These are phyloP conservation scores for Passer domesticus DNA, from an alignment of 2,113 vertebrate species.

Conservation along the genomic window DNA sequence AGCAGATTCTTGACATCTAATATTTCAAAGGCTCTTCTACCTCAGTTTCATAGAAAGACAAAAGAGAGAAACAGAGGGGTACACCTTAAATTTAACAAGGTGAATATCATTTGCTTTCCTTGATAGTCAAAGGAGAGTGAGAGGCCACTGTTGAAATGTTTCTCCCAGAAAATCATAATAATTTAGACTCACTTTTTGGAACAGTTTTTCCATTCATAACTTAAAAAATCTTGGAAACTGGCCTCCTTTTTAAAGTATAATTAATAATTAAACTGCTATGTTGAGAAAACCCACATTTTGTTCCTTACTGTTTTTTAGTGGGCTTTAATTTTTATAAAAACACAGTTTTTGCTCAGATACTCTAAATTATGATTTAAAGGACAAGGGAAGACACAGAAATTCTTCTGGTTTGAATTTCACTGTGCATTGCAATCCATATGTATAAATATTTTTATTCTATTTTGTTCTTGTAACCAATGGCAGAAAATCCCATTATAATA, in stretches of 20 bases:
- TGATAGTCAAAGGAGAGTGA: background rate
- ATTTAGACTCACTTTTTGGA: background rate
- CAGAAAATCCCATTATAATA: background rate
- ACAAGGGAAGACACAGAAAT: background rate
- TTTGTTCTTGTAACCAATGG: background rate
- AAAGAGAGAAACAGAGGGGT: background rate
- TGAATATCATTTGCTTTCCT: background rate
- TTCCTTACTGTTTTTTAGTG: background rate
- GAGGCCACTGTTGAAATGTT: background rate
- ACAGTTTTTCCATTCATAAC: background rate
- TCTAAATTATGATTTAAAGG: background rate
- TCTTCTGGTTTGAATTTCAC: slow-evolving; percentile 6
- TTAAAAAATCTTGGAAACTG: background rate
- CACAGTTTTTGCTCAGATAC: background rate
- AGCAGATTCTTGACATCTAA: background rate
- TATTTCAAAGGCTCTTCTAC: background rate
- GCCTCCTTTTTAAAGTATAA: background rate
- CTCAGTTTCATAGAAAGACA: background rate
- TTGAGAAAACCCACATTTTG: background rate
- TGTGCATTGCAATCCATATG: background rate
- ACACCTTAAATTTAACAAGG: background rate
- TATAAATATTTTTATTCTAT: background rate
- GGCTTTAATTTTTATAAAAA: background rate
- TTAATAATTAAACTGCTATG: background rate
- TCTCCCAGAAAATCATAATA: background rate